Evolutionary conservation across 2,888 invertebrate species (phyloP), one percentile per base, ranked within the genome.

Genomic region (Cabera pusaria): DNA sequence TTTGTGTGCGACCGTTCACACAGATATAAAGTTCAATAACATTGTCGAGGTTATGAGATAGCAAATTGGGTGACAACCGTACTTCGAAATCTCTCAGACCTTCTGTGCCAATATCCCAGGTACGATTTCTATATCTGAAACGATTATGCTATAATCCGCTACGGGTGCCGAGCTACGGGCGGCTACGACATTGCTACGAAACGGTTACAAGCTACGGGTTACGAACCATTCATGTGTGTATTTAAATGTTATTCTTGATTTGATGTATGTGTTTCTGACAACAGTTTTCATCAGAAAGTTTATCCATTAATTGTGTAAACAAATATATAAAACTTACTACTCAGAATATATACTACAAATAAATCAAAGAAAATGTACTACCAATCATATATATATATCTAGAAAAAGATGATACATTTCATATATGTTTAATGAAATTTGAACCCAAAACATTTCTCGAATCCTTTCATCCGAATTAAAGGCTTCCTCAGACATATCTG

Each of bases 21-120:
- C 44, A 26, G 5, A 39, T 6, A 23, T 16, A 21, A 32, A 45
- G 49, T 49, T 42, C 63, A 62, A 60, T 65, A 57, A 56, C 52
- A 52, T 55, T 51, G 58, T 6, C 70, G 66, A 64, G 66, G 71
- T 73, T 78, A 74, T 70, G 65, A 66, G 64, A 66, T 64, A 60
- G 61, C 58, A 64, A 59, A 76, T 72, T 62, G 68, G 67, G 77
- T 80, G 78, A 72, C 71, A 74, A 83, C 69, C 72, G 64, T 64
- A 58, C 65, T 40, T 52, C 63, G 59, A 62, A 69, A 71, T 60
- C 21, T 35, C 31, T 35, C 21, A 41, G 35, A 32, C 65, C 66
- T 55, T 54, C 54, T 47, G 64, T 65, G 59, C 61, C 67, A 67
- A 72, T 64, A 68, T 52, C 53, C 42, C 56, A 64, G 59, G 60